Conservation (phyloP, 2,888 invertebrate species). For the Harmothoe impar region DNA sequence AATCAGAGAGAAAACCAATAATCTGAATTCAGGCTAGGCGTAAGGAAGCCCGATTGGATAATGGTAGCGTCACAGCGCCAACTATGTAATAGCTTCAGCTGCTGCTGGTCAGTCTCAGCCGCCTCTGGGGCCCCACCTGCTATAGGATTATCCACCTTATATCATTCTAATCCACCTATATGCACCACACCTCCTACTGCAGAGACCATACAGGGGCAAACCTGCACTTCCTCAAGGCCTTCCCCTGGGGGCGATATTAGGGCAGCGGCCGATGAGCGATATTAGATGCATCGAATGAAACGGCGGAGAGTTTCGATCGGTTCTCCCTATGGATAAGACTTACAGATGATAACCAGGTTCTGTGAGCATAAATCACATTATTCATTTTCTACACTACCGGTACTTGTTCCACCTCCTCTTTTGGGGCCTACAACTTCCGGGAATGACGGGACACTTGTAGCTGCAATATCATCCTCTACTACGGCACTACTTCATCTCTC, state of each 20-base stretch:
- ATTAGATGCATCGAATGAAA: neutral
- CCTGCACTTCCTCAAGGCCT: neutral
- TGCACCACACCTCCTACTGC: neutral
- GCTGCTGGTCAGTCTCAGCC: neutral
- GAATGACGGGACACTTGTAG: too few species aligned
- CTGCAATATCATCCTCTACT: too few species aligned
- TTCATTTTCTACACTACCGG: too few species aligned
- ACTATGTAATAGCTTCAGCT: neutral
- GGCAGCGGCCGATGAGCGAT: slow-evolving; percentile 3
- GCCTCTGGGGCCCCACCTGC: neutral
- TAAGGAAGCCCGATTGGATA: neutral
- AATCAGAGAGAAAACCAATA: slow-evolving; percentile 8
- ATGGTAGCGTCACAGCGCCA: neutral
- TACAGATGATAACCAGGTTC: neutral
- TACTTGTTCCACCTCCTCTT: too few species aligned
- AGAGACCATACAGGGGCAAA: neutral
- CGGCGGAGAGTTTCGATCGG: neutral
- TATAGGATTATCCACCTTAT: slow-evolving; percentile 1
- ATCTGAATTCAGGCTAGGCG: slow-evolving; percentile 9
- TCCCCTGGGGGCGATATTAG: neutral
- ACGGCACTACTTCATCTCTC: too few species aligned
- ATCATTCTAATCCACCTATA: slow-evolving; percentile 24
- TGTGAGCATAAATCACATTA: neutral
- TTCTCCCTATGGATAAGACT: neutral
- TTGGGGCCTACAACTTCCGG: too few species aligned